Conservation (phyloP, 2,888 invertebrate genomes). For the Nemotelus nigrinus region DNA sequence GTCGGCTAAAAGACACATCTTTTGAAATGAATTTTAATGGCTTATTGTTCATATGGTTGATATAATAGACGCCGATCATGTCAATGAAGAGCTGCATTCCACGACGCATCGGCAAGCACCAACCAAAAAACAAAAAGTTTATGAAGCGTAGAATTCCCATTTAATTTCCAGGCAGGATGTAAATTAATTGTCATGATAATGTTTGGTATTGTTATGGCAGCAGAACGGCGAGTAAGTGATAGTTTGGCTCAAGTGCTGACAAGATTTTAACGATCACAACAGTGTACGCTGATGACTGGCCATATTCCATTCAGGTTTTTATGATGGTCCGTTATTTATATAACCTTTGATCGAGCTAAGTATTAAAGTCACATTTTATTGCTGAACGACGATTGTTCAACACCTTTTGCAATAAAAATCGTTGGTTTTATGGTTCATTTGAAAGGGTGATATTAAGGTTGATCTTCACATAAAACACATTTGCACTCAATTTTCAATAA, state of each 20-base stretch:
- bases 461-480: too few relatives aligned
- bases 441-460: too few relatives aligned
- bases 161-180: conserved; percentile 21
- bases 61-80: conserved; percentile 13
- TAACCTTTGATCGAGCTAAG: background rate
- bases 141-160: conserved; percentile 33
- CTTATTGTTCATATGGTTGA: conserved; percentile 4
- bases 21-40: conserved; percentile 33
- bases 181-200: conserved; percentile 35
- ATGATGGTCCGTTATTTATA: background rate
- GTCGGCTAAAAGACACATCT: background rate
- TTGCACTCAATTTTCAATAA: too few relatives aligned
- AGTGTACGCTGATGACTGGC: background rate
- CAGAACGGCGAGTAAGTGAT: conserved; percentile 9
- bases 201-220: conserved; percentile 5
- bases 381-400: too few relatives aligned
- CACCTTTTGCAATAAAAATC: too few relatives aligned
- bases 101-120: conserved; percentile 17
- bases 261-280: conserved; percentile 8
- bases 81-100: conserved; percentile 21
- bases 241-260: conserved; percentile 20
- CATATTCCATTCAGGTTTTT: conserved; percentile 17
- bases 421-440: too few relatives aligned
- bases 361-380: background rate
- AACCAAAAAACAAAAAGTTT: conserved; percentile 1